phyloP scores from a whole-genome alignment of 92 coral and sea anemone species.

The Porites divaricata region DNA sequence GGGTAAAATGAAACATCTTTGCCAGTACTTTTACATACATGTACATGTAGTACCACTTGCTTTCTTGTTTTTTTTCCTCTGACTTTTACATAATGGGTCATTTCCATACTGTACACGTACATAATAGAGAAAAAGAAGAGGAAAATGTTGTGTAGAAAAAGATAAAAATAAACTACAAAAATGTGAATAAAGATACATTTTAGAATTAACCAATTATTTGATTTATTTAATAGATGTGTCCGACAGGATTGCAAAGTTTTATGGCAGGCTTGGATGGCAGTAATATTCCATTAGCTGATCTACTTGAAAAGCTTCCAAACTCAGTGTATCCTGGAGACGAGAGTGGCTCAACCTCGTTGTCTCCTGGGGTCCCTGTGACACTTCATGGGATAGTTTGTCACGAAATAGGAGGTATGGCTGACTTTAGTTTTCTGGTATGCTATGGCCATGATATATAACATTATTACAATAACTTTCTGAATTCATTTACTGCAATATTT shows the following conservation, averaged over 20 bases:
- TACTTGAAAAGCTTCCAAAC: constrained; percentile 47
- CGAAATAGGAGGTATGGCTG: constrained; percentile 77
- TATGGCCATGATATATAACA: too few relatives aligned
- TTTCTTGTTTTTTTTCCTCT: too few relatives aligned
- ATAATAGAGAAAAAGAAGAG: too few relatives aligned
- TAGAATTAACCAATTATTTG: background rate
- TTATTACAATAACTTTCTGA: too few relatives aligned
- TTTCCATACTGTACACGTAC: too few relatives aligned
- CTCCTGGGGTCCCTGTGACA: constrained; percentile 93
- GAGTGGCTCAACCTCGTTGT: constrained; percentile 68
- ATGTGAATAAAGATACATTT: background rate
- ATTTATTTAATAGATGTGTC: constrained; percentile 29
- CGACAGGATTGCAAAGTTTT: constrained; percentile 22
- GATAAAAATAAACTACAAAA: too few relatives aligned
- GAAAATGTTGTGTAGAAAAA: too few relatives aligned
- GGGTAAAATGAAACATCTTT: too few relatives aligned
- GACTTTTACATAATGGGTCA: too few relatives aligned
- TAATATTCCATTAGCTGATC: constrained; percentile 42
- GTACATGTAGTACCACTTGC: too few relatives aligned
- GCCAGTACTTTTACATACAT: too few relatives aligned
- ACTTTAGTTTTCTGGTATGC: background rate
- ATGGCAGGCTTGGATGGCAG: constrained; percentile 42
- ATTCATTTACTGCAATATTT: too few relatives aligned
- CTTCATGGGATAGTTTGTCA: constrained; percentile 94
- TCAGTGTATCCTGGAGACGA: constrained; percentile 55